phyloP scores from a whole-genome alignment of 2,888 invertebrate species.

The Ceriagrion tenellum region DNA sequence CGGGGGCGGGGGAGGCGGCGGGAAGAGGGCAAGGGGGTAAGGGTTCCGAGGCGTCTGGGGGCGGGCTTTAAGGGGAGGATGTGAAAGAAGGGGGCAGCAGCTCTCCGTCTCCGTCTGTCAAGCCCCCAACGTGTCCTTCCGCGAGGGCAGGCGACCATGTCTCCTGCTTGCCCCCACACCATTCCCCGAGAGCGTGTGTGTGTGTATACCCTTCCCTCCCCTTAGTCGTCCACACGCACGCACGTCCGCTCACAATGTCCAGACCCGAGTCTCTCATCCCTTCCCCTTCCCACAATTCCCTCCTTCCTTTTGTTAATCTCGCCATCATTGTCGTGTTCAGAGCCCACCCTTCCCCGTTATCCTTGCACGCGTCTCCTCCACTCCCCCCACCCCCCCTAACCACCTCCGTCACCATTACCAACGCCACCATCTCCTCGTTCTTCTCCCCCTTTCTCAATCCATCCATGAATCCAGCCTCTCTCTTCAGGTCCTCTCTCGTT shows the following conservation, averaged over 20 bases:
- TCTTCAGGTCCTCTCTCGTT: neutral
- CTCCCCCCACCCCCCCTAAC: too few species aligned
- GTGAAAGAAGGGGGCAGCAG: neutral
- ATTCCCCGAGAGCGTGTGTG: neutral
- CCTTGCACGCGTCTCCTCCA: neutral
- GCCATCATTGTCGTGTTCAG: neutral
- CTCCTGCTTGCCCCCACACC: neutral
- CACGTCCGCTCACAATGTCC: neutral
- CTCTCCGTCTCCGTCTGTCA: neutral
- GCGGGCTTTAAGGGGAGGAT: neutral
- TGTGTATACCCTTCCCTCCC: neutral
- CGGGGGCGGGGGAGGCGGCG: neutral
- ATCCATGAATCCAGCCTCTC: neutral
- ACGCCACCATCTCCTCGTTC: neutral
- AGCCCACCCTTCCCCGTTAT: neutral
- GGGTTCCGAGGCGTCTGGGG: neutral
- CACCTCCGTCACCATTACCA: neutral
- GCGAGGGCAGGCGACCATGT: neutral
- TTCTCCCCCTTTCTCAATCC: neutral
- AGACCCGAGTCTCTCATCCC: neutral
- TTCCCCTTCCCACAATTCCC: neutral
- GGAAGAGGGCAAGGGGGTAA: neutral
- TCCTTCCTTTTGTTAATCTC: slow-evolving; percentile 3
- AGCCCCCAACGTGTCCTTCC: neutral
- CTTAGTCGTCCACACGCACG: neutral